These are phyloP conservation scores for Drosophila arizonae DNA, from an alignment of 1,140 invertebrate genomes.

Conservation along the genomic window DNA sequence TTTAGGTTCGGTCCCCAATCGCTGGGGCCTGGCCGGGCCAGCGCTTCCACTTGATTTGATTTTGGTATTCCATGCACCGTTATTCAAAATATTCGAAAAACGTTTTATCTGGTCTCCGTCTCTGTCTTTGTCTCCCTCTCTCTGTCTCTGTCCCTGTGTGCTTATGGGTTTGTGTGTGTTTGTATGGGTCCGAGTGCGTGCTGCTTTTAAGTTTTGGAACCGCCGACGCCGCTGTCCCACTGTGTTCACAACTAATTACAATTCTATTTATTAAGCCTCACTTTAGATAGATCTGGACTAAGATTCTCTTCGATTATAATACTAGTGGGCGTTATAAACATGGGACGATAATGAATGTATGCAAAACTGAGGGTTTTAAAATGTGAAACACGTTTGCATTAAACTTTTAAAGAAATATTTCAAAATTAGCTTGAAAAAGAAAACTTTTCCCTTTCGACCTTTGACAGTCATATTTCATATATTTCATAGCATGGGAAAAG, in stretches of 20 bases:
- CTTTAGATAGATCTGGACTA: neutral
- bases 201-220: constrained; percentile 49
- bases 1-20: neutral
- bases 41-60: constrained; percentile 79
- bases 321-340: too few relatives aligned
- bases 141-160: neutral
- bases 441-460: too few relatives aligned
- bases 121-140: neutral
- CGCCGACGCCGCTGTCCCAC: constrained; percentile 17
- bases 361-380: too few relatives aligned
- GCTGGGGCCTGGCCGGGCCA: constrained; percentile 43
- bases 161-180: constrained; percentile 20
- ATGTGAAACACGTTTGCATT: too few relatives aligned
- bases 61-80: constrained; percentile 80
- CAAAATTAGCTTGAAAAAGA: too few relatives aligned
- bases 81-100: constrained; percentile 82
- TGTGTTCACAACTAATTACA: constrained; percentile 8
- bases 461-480: too few relatives aligned
- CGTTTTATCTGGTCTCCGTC: constrained; percentile 52
- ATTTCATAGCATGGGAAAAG: too few relatives aligned
- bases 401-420: too few relatives aligned
- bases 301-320: too few relatives aligned
- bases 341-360: too few relatives aligned
- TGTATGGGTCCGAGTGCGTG: constrained; percentile 30
- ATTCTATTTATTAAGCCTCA: constrained; percentile 2